Evolutionary conservation across 2,888 invertebrate species (phyloP), one percentile per base, ranked within the genome.

Genomic region (Drosophila vallismaia): DNA sequence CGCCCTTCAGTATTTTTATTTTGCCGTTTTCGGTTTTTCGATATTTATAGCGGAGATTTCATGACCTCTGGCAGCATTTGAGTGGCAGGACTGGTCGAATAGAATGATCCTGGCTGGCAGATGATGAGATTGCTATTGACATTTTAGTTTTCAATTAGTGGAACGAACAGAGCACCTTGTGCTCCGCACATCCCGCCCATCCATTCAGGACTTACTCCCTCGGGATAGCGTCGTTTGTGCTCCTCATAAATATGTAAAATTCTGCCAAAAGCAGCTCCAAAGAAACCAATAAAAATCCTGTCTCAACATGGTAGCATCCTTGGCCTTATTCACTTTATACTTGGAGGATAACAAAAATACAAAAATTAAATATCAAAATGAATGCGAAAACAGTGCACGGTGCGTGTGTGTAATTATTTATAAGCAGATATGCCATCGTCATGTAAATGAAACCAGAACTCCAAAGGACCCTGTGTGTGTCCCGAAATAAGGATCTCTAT

Each of bases 101-200:
- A 46, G 58, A 70, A 49, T 55, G 53, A 40, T 56, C 36, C 14
- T 26, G 46, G 14, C 42, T 36, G 58, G 24, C 40, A 44, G 51
- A 48, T 71, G 80, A 81, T 79, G 55, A 76, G 81, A 82, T 82
- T 76, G 74, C 79, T 67, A 75, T 71, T 82, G 82, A 84, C 84
- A 79, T 75, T 77, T 77, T 75, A 82, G 84, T 79, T 84, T 82
- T 84, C 84, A 82, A 84, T 82, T 84, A 84, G 81, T 64, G 71
- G 83, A 67, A 42, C 14, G 44, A 70, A 46, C 68, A 60, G 42
- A 46, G 74, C 69, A 42, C 28, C 26, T 7, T 49, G 9, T 2
- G 33, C 24, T 2, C 31, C 3, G 1, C 6, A 38, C 26, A 28
- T 38, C 26, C 6, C 19, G 2, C 4, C 2, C 0, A 19, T n/a